Conservation (phyloP, 2,888 invertebrate genomes). For the Heliconius erato region DNA sequence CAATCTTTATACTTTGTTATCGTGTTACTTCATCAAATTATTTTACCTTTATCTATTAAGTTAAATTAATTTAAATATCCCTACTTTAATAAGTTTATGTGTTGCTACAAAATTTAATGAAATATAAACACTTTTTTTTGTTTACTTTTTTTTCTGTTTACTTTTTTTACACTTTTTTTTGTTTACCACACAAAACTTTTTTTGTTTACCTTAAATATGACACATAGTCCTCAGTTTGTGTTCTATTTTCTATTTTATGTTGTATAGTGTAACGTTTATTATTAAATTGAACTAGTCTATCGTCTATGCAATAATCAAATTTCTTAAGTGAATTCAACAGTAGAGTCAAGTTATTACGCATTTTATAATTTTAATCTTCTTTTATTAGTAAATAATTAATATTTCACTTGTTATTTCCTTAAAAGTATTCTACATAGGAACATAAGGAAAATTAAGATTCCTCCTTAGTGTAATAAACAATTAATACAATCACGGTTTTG, state of each 20-base stretch:
- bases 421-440: background rate
- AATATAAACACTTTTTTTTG: no score
- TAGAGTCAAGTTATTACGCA: no score
- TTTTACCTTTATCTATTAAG: background rate
- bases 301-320: background rate
- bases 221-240: no score
- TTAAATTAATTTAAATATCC: background rate
- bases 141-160: no score
- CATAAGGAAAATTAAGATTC: constrained; percentile 5
- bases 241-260: no score
- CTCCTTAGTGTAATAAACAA: background rate
- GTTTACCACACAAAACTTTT: no score
- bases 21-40: background rate
- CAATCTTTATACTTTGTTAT: constrained; percentile 14
- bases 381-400: background rate
- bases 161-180: no score
- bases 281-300: no score
- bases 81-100: no score
- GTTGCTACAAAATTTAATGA: no score
- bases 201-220: no score
- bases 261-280: no score
- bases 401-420: constrained; percentile 21
- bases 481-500: background rate
- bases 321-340: background rate
- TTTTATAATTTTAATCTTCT: background rate